phyloP scores from a whole-genome alignment of 2,113 vertebrate genomes.

The Meles meles region DNA sequence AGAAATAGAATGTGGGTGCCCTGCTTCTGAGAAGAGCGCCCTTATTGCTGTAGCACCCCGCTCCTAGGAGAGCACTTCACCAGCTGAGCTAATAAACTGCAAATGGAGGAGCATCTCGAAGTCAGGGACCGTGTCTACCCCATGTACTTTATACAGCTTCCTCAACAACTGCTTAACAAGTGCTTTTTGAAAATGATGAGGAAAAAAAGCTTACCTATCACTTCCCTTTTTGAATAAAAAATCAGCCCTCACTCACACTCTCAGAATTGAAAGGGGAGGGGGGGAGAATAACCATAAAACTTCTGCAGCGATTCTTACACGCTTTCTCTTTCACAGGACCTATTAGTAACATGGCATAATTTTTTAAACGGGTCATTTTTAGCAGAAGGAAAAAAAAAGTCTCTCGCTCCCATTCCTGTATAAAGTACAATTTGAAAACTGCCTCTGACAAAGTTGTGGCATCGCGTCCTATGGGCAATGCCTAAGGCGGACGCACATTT shows the following conservation, averaged over 20 bases:
- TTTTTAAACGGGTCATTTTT: conserved; percentile 58
- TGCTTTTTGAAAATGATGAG: not conserved
- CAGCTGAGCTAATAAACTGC: not conserved
- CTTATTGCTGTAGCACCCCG: not conserved
- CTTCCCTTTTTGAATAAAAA: not conserved
- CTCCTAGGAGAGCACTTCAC: not conserved
- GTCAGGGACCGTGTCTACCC: not conserved
- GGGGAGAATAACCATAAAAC: not conserved
- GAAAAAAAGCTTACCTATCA: not conserved
- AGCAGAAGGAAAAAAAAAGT: not conserved
- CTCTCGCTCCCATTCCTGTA: not conserved
- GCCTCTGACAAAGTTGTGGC: conserved; percentile 62
- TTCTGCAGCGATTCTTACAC: not conserved
- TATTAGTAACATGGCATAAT: not conserved
- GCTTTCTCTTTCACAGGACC: not conserved
- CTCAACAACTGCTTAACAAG: not conserved
- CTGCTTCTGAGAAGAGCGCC: not conserved
- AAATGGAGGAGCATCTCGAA: not conserved
- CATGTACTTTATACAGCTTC: no score
- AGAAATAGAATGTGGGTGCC: not conserved
- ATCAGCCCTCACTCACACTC: not conserved
- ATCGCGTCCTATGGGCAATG: conserved; percentile 62
- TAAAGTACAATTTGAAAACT: conserved; percentile 59
- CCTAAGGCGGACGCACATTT: conserved; percentile 67
- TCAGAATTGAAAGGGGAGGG: not conserved